These are phyloP conservation scores for Melolontha melolontha DNA, from an alignment of 2,888 invertebrate species.

Conservation along the genomic window DNA sequence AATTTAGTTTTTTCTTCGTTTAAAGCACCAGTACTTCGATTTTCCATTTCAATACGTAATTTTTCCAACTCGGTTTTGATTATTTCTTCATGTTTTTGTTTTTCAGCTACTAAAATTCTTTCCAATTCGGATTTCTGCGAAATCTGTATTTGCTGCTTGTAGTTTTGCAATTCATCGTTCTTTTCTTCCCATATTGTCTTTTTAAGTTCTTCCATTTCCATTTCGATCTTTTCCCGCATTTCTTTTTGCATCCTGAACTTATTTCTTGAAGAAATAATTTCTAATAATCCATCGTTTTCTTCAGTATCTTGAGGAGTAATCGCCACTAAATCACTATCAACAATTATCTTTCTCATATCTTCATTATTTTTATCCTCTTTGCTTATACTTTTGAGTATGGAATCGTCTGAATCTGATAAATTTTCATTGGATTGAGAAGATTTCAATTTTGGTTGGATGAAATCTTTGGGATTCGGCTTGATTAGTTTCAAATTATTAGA, in stretches of 20 bases:
- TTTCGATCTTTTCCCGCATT: conserved; percentile 62
- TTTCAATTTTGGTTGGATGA: conserved; percentile 71
- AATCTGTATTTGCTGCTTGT: conserved; percentile 61
- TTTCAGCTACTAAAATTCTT: conserved; percentile 65
- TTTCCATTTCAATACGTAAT: conserved; percentile 68
- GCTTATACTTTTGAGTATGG: conserved; percentile 62
- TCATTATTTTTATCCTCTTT: conserved; percentile 49
- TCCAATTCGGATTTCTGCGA: conserved; percentile 67
- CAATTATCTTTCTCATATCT: conserved; percentile 17
- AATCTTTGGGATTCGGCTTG: conserved; percentile 71
- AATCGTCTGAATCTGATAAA: conserved; percentile 66
- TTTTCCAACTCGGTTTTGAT: conserved; percentile 65
- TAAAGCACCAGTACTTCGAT: conserved; percentile 60
- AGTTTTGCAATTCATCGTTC: conserved; percentile 62
- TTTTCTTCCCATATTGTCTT: conserved; percentile 59
- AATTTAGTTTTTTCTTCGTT: conserved; percentile 61
- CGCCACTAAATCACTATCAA: conserved; percentile 11
- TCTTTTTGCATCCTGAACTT: conserved; percentile 46
- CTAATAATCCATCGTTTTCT: conserved; percentile 28
- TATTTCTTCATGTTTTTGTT: conserved; percentile 57
- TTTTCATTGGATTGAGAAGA: conserved; percentile 62
- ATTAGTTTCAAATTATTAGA: conserved; percentile 64
- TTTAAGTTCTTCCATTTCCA: conserved; percentile 66
- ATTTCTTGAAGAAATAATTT: conserved; percentile 38
- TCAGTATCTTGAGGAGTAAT: conserved; percentile 16